Base-by-base conservation (phyloP, 1,140 invertebrate genomes). In the Pristionchus pacificus region DNA sequence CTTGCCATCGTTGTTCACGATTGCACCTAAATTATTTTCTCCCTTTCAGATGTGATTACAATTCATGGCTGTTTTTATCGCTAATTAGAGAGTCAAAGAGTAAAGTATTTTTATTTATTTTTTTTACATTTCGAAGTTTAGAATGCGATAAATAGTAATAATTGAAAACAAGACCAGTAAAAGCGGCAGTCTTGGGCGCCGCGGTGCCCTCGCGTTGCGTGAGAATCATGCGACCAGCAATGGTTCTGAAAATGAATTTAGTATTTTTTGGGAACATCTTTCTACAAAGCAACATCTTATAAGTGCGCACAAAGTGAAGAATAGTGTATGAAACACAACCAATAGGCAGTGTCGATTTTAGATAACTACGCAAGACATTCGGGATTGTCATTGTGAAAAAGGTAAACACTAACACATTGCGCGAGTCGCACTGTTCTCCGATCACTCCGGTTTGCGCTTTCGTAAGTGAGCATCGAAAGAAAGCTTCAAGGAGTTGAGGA, bases 201-300 rank as follows among this genome's bases (percentile, higher is more conserved):
- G 74, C 70, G 6, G 65, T 75, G 32, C 74, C 74, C 60, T 75
- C 74, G 65, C 74, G 13, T 55, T 75, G 74, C 0, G 74, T 75
- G 28, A 75, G 55, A 28, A 75, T 75, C 71, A 75, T 68, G 27
- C 67, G 68, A 27, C 74, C 74, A 19, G 74, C 74, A 0, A 72
- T 58, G 33, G 68, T 60, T 49, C 69, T 67, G 38, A 55, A 65
- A 67, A n/a, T n/a, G n/a, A n/a, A n/a, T n/a, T n/a, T n/a, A n/a
- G n/a, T n/a, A n/a, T n/a, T n/a, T n/a, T n/a, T n/a, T n/a, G n/a
- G n/a, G n/a, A n/a, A n/a, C n/a, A n/a, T n/a, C n/a, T n/a, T n/a
- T n/a, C n/a, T n/a, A n/a, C n/a, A n/a, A n/a, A n/a, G n/a, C n/a
- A n/a, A n/a, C n/a, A n/a, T n/a, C n/a, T n/a, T n/a, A n/a, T n/a